Percentiles rank a stretch among this genome's conserved stretches.
These are phyloP conservation scores for Tarsius wallacei DNA, from an alignment of 2,797 vertebrate genomes.

Conservation along the genomic window DNA sequence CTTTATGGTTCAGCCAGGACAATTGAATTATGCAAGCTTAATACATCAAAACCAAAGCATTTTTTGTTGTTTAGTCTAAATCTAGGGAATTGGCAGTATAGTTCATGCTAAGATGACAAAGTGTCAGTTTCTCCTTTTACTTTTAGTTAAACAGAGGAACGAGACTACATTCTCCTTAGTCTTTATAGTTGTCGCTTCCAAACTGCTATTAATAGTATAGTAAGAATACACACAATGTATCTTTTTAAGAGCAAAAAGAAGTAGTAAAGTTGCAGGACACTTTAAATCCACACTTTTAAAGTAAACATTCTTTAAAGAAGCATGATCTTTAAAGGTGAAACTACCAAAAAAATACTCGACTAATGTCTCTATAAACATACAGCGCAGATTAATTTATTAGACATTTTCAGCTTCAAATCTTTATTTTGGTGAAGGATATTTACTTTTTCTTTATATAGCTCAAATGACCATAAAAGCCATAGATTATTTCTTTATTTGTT, in stretches of 20 bases:
- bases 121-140: not conserved
- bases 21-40: not conserved
- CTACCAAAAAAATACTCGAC: not conserved
- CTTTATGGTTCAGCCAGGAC: not conserved
- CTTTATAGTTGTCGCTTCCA: not conserved
- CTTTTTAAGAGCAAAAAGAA: slow-evolving; percentile 11
- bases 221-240: not conserved
- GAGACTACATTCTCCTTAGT: not conserved
- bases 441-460: slow-evolving; percentile 52
- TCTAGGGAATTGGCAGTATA: not conserved
- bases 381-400: not conserved
- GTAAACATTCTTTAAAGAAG: slow-evolving; percentile 36
- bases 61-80: not conserved
- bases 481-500: slow-evolving; percentile 52
- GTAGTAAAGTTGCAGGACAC: not conserved
- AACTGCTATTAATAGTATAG: not conserved
- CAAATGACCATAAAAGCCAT: not conserved
- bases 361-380: not conserved
- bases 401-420: not conserved
- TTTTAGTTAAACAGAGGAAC: not conserved
- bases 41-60: not conserved
- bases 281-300: slow-evolving; percentile 21
- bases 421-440: slow-evolving; percentile 13
- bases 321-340: slow-evolving; percentile 13
- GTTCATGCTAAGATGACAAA: not conserved